Conservation (phyloP, 2,888 invertebrate genomes). For the Oligia strigilis region DNA sequence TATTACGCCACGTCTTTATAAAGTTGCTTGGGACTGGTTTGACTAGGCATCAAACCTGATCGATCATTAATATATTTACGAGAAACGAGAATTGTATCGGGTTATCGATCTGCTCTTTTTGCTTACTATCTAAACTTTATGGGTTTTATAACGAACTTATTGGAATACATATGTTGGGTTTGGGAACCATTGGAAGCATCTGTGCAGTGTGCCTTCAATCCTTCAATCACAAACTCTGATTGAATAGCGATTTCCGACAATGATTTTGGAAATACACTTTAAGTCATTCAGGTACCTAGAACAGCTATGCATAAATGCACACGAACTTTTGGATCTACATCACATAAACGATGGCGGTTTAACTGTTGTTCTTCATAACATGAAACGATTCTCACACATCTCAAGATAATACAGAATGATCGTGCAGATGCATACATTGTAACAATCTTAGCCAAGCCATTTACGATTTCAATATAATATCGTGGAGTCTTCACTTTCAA, state of each 20-base stretch:
- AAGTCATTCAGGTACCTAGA: background rate
- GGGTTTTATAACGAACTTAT: background rate
- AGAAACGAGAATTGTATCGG: constrained; percentile 58
- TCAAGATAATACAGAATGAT: constrained; percentile 39
- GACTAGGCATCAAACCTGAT: constrained; percentile 62
- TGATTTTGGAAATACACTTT: background rate
- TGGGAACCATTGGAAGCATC: background rate
- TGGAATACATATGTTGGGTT: background rate
- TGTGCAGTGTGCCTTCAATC: background rate
- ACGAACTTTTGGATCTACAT: constrained; percentile 1
- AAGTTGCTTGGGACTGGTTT: constrained; percentile 58
- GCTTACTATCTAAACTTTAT: constrained; percentile 35
- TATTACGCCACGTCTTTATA: constrained; percentile 53
- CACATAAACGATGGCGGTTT: constrained; percentile 16
- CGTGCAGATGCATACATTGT: constrained; percentile 33
- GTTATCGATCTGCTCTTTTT: constrained; percentile 53
- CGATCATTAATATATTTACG: constrained; percentile 64
- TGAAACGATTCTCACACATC: constrained; percentile 47
- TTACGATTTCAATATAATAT: constrained; percentile 44
- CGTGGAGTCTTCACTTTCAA: constrained; percentile 16
- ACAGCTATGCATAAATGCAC: background rate
- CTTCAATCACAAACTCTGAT: background rate
- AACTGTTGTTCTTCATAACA: constrained; percentile 21
- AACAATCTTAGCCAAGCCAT: constrained; percentile 5
- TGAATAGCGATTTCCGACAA: background rate